Base-by-base conservation (phyloP, 2,888 invertebrate genomes). In the Merodon equestris region DNA sequence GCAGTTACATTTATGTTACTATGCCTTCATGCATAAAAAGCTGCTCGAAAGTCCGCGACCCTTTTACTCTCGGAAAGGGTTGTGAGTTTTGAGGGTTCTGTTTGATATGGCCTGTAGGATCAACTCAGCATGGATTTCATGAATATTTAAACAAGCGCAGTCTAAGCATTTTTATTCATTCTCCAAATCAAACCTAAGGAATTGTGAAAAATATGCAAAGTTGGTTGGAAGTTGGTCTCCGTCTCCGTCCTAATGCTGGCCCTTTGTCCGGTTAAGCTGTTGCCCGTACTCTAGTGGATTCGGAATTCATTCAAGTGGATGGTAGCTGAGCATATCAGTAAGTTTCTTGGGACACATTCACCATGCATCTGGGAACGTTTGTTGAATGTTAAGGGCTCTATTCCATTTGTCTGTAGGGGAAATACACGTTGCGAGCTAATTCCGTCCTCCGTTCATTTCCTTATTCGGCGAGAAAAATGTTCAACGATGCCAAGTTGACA, bases 111-210 rank as follows among this genome's bases (percentile, higher is more conserved):
- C 15, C 45, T 67, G 56, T 56, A 53, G 56, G 40, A 42, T 57
- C 56, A 57, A 56, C 40, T 66, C 51, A 34, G 12, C 50, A 44
- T 51, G 50, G 40, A 57, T 45, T 36, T 51, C 45, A 68, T 68
- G 58, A 68, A 68, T 68, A 68, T 68, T 68, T 68, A 58, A 67
- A 13, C 14, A 13, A 17, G 15, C 10, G 13, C 34, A 51, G 42
- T n/a, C 18, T 19, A 53, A 58, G 51, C 45, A 58, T 19, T 9
- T 66, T 50, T 68, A 53, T 68, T 51, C 18, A 19, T 27, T 44
- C 57, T 67, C 19, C 15, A 50, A 58, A 38, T 27, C 18, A 13
- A 48, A 48, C 47, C 58, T 13, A 56, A 15, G 34, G 34, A 57
- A 50, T 66, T 56, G 19, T 13, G 48, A 56, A n/a, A 56, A 66